Evolutionary conservation across 1,140 invertebrate species (phyloP).

Genomic region (Sycophaga agraensis): DNA sequence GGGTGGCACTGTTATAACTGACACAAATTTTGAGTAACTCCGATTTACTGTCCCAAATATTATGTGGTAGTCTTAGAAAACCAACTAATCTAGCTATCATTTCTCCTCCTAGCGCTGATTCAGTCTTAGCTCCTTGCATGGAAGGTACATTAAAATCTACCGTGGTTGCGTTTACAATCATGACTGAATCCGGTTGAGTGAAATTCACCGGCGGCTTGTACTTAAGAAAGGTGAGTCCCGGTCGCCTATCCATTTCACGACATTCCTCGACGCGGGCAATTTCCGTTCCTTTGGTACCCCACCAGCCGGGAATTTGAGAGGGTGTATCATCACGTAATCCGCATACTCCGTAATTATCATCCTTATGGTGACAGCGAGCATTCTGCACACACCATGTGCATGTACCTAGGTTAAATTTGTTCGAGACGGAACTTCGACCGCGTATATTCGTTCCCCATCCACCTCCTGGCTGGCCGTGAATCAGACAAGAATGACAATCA

Average conservation of each 20-base stretch:
- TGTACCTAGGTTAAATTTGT: slow-evolving; percentile 72
- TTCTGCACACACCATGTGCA: slow-evolving; percentile 94
- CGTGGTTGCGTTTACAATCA: slow-evolving; percentile 81
- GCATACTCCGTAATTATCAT: slow-evolving; percentile 82
- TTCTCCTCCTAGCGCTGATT: slow-evolving; percentile 67
- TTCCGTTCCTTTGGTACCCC: slow-evolving; percentile 81
- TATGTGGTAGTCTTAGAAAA: slow-evolving; percentile 74
- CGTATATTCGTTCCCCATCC: slow-evolving; percentile 53
- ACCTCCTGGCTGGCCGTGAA: slow-evolving; percentile 64
- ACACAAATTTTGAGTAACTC: slow-evolving; percentile 75
- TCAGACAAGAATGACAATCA: slow-evolving; percentile 86
- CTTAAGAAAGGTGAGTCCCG: slow-evolving; percentile 85
- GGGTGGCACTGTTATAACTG: slow-evolving; percentile 66
- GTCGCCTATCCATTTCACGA: slow-evolving; percentile 74
- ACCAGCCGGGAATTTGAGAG: slow-evolving; percentile 82
- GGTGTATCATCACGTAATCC: slow-evolving; percentile 73
- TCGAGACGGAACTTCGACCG: slow-evolving; percentile 66
- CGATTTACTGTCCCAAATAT: slow-evolving; percentile 65
- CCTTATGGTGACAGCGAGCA: slow-evolving; percentile 82
- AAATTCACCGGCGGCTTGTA: slow-evolving; percentile 84
- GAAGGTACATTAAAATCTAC: slow-evolving; percentile 73
- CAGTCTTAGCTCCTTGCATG: slow-evolving; percentile 64
- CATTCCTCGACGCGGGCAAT: slow-evolving; percentile 77
- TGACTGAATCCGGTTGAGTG: slow-evolving; percentile 81
- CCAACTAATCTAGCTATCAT: slow-evolving; percentile 76